phyloP scores from a whole-genome alignment of 2,113 vertebrate genomes.

The Carlito syrichta region DNA sequence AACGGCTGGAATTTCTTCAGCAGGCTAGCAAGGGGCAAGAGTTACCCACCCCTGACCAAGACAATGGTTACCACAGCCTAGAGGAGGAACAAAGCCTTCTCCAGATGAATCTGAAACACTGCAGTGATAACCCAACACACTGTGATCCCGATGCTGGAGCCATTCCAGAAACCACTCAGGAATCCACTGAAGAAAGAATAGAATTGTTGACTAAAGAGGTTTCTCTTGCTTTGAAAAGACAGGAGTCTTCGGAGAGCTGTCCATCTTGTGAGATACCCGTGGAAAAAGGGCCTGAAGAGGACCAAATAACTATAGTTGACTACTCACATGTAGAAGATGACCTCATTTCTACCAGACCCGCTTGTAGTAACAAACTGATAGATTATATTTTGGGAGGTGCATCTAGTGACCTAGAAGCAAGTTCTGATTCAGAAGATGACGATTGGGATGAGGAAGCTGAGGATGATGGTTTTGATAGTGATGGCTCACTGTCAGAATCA shows the following conservation, averaged over 20 bases:
- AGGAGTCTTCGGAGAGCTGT: background rate
- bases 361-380: constrained; percentile 91
- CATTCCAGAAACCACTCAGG: background rate
- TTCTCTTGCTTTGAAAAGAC: background rate
- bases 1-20: constrained; percentile 80
- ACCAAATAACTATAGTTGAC: background rate
- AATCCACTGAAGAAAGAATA: rapidly evolving
- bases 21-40: constrained; percentile 46
- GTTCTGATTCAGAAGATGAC: constrained; percentile 74
- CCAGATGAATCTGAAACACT: background rate
- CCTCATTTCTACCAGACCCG: constrained; percentile 40
- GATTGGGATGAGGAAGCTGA: constrained; percentile 79
- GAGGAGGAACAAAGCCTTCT: constrained; percentile 86
- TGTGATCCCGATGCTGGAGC: background rate
- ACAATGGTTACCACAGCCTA: constrained; percentile 92
- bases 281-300: background rate
- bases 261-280: background rate
- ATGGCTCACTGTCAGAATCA: constrained; percentile 83
- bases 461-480: constrained; percentile 93
- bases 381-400: constrained; percentile 93
- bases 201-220: constrained; percentile 48
- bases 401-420: constrained; percentile 83
- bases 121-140: background rate
- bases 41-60: constrained; percentile 85
- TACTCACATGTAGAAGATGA: constrained; percentile 43